Conservation (phyloP, 2,888 invertebrate species). For the Pecten maximus region DNA sequence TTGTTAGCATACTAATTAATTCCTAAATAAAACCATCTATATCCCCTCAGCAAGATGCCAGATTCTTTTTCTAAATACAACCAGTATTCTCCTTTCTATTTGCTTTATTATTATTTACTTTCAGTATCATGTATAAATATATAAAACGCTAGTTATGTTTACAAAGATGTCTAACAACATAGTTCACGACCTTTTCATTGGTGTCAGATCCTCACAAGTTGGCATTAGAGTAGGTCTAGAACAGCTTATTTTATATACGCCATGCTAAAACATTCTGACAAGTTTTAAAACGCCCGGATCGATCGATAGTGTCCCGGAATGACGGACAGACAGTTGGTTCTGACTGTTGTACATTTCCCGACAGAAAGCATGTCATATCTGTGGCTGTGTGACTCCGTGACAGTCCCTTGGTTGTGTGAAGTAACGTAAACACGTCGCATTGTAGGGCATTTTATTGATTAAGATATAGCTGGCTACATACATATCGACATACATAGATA, state of each 20-base stretch:
- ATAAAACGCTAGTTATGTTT: no score
- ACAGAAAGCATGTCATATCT: neutral
- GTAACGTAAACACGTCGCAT: neutral
- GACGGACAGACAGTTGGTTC: neutral
- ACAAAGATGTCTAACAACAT: neutral
- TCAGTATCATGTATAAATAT: no score
- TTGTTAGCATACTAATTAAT: no score
- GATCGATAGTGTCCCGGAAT: constrained; percentile 6
- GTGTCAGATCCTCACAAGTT: neutral
- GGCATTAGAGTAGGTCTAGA: neutral
- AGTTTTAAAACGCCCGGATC: neutral
- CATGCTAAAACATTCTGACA: constrained; percentile 6
- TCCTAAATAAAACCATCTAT: no score
- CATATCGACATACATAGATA: neutral
- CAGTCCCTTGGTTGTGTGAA: neutral
- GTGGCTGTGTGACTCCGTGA: neutral
- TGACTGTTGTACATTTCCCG: neutral
- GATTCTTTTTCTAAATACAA: no score
- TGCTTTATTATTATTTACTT: no score
- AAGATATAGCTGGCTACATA: neutral
- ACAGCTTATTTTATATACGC: neutral
- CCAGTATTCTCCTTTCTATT: no score
- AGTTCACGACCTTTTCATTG: neutral
- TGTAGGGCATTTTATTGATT: neutral
- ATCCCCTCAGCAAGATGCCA: no score